Conservation (phyloP, 2,888 invertebrate species). For the Caenorhabditis parvicauda region DNA sequence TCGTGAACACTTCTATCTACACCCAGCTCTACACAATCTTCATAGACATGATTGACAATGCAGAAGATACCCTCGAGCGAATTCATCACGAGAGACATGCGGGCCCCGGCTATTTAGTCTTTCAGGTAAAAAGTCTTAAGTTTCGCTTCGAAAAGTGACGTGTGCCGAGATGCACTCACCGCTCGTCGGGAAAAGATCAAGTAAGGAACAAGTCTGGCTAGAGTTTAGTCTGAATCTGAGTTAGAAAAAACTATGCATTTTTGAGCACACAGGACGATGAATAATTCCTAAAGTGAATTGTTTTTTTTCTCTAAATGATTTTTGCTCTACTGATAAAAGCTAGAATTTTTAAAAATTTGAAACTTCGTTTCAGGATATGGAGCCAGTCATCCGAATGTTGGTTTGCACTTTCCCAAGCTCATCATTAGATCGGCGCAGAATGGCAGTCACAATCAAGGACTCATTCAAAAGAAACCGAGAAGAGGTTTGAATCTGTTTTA, state of each 20-base stretch:
- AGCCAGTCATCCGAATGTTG: constrained; percentile 35
- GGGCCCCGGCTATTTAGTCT: constrained; percentile 18
- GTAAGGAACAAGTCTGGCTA: background rate
- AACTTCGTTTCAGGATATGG: constrained; percentile 26
- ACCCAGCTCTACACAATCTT: constrained; percentile 43
- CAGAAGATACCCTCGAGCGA: constrained; percentile 28
- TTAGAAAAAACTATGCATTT: too few relatives aligned
- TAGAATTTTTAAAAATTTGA: background rate
- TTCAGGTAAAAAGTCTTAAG: constrained; percentile 12
- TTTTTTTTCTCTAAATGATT: too few relatives aligned
- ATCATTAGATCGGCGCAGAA: too few relatives aligned
- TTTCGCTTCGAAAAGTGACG: background rate
- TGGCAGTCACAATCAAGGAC: too few relatives aligned
- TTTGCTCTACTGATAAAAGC: too few relatives aligned
- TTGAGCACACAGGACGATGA: too few relatives aligned
- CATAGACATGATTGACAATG: constrained; percentile 29
- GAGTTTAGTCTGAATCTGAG: too few relatives aligned
- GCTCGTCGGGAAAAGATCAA: background rate
- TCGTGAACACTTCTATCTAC: constrained; percentile 48
- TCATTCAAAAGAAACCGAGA: too few relatives aligned
- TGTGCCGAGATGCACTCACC: background rate
- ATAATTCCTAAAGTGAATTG: too few relatives aligned
- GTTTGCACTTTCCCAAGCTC: constrained; percentile 40
- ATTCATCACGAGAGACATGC: constrained; percentile 26
- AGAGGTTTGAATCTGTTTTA: constrained; percentile 25